A percentile compares a stretch with the other conserved stretches of the same genome.
Conservation (phyloP, 23 tunicate species). For the Diplosoma virens region DNA sequence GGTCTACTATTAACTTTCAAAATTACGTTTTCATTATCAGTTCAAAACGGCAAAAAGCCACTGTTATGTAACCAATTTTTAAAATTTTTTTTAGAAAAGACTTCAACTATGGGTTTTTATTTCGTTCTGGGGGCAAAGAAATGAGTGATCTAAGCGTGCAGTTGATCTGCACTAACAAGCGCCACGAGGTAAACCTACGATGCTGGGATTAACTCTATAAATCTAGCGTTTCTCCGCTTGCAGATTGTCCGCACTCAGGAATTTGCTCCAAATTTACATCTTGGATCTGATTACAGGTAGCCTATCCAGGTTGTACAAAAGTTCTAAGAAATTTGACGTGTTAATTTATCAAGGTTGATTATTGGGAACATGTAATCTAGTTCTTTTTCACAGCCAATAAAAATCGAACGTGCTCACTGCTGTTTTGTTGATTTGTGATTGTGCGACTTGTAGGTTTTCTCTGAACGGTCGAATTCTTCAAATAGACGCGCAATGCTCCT, state of each 20-base stretch:
- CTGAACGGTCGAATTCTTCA: constrained; percentile 30
- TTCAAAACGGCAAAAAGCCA: no score
- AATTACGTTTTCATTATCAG: no score
- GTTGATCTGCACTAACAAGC: not conserved
- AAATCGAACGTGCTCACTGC: no score
- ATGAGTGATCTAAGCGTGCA: constrained; percentile 23
- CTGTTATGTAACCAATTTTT: no score
- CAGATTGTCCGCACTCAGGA: no score
- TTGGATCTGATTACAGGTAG: constrained; percentile 26
- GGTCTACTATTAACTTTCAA: no score
- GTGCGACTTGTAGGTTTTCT: not conserved
- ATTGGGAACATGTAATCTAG: no score
- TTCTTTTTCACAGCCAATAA: no score
- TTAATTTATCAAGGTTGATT: no score
- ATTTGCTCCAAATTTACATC: not conserved
- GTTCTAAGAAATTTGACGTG: no score
- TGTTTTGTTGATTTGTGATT: no score
- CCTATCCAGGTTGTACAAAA: no score
- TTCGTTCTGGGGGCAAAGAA: constrained; percentile 1
- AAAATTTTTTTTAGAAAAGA: constrained; percentile 1
- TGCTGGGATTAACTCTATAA: not conserved
- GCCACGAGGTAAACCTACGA: not conserved
- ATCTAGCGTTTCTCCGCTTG: not conserved
- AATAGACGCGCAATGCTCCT: not conserved
- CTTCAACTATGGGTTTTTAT: not conserved